Percentiles rank a stretch among this genome's conserved stretches.
These are phyloP conservation scores for Drosophila persimilis DNA, from an alignment of 1,140 invertebrate genomes.

Conservation along the genomic window DNA sequence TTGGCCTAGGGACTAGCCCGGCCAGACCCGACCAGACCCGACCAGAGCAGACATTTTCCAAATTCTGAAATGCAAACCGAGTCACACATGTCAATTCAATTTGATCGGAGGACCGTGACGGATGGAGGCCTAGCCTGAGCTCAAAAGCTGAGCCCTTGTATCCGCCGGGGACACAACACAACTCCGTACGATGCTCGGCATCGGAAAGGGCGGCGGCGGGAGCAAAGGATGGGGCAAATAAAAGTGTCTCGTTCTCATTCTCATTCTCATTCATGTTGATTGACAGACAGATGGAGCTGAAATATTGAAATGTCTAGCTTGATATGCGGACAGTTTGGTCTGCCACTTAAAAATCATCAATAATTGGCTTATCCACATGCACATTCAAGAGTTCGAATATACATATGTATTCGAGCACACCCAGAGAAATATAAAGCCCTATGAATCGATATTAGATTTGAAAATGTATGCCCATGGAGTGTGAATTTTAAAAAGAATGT, in stretches of 20 bases:
- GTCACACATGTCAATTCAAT: constrained; percentile 75
- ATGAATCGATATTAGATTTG: too few species aligned
- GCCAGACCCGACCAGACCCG: not conserved
- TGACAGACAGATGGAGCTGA: constrained; percentile 30
- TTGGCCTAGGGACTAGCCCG: constrained; percentile 9
- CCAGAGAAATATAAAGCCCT: not conserved
- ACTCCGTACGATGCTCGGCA: constrained; percentile 4
- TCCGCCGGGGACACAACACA: constrained; percentile 20
- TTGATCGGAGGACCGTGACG: constrained; percentile 55
- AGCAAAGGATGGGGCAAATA: constrained; percentile 21
- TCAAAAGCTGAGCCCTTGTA: constrained; percentile 22
- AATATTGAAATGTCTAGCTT: constrained; percentile 11
- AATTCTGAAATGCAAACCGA: constrained; percentile 48
- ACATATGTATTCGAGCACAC: too few species aligned
- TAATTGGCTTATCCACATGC: constrained; percentile 30
- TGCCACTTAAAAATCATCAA: constrained; percentile 29
- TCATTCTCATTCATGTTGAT: constrained; percentile 48
- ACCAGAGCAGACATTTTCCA: constrained; percentile 16
- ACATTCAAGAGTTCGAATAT: not conserved
- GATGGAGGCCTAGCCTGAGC: constrained; percentile 23
- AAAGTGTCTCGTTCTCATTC: constrained; percentile 41
- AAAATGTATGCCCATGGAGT: too few species aligned
- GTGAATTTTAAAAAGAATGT: too few species aligned
- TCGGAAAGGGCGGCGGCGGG: too few species aligned
- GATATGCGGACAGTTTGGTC: constrained; percentile 2